Conservation (phyloP, 92 coral and sea anemone genomes). For the Porites lobata region DNA sequence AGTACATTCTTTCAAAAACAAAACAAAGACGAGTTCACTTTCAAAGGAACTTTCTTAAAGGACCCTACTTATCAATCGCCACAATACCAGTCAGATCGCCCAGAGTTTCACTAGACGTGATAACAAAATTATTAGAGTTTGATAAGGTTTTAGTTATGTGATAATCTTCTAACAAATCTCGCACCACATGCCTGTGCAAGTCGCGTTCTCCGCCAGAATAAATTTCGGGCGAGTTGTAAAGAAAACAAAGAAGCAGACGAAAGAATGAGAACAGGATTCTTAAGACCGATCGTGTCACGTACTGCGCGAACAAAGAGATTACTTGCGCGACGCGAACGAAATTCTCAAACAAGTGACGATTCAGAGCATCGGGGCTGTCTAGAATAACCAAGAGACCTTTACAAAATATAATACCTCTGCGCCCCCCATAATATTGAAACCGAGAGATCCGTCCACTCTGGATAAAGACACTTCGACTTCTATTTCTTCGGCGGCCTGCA, state of each 20-base stretch:
- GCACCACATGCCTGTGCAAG: conserved; percentile 71
- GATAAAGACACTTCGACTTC: conserved; percentile 88
- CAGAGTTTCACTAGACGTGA: conserved; percentile 33
- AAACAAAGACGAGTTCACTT: conserved; percentile 42
- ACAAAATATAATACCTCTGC: conserved; percentile 27
- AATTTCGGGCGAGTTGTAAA: background rate
- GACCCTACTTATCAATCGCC: conserved; percentile 7
- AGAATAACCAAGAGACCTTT: background rate
- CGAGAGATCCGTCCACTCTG: conserved; percentile 88
- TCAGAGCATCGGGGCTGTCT: conserved; percentile 23
- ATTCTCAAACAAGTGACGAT: conserved; percentile 57
- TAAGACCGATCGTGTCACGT: background rate
- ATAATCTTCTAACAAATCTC: conserved; percentile 67
- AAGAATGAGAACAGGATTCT: background rate
- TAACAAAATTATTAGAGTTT: conserved; percentile 72
- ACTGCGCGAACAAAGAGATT: conserved; percentile 57
- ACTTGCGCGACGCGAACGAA: conserved; percentile 68
- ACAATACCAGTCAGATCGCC: background rate
- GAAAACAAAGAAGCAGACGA: conserved; percentile 31
- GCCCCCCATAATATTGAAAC: conserved; percentile 98
- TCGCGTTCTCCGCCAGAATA: conserved; percentile 15
- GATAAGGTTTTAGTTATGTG: conserved; percentile 71
- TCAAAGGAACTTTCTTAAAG: conserved; percentile 1
- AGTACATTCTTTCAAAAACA: conserved; percentile 58
- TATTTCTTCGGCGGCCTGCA: conserved; percentile 91